These are phyloP conservation scores for Aphaenogaster ashmeadi DNA, from an alignment of 1,140 invertebrate species.

Conservation along the genomic window DNA sequence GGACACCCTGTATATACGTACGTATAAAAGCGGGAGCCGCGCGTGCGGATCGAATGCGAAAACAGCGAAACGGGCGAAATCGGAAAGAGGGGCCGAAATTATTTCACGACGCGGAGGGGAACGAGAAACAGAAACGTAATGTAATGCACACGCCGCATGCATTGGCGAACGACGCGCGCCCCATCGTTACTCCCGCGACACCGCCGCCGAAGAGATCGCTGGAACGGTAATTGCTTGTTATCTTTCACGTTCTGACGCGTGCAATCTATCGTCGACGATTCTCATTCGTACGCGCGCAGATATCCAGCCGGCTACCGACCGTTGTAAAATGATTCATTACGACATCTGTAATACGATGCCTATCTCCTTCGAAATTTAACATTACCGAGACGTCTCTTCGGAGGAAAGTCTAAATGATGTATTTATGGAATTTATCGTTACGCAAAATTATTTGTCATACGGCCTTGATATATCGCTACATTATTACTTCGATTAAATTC, in stretches of 20 bases:
- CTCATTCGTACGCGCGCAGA: slow-evolving; percentile 30
- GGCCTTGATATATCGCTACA: background rate
- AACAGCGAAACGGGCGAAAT: slow-evolving; percentile 21
- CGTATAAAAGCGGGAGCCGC: slow-evolving; percentile 14
- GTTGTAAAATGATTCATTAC: slow-evolving; percentile 67
- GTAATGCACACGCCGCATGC: background rate
- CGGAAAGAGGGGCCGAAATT: slow-evolving; percentile 2
- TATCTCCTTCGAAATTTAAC: slow-evolving; percentile 40
- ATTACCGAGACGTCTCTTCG: background rate
- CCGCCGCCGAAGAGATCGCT: slow-evolving; percentile 34
- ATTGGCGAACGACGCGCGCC: background rate
- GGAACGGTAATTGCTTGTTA: slow-evolving; percentile 69
- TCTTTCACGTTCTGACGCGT: slow-evolving; percentile 63
- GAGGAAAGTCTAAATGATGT: slow-evolving; percentile 7
- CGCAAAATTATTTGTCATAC: background rate
- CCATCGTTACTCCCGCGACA: slow-evolving; percentile 17
- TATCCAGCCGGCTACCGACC: background rate
- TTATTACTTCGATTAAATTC: background rate
- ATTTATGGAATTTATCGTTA: slow-evolving; percentile 9
- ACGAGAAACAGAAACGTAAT: background rate
- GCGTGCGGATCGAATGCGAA: slow-evolving; percentile 45
- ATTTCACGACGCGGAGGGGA: background rate
- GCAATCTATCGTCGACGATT: slow-evolving; percentile 56
- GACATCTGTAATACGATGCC: slow-evolving; percentile 12
- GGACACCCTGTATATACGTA: background rate